Evolutionary conservation across 64 coral and sea anemone genomes (phyloP), one percentile per base, ranked within the genome.

Genomic region (Trachythela sp.): DNA sequence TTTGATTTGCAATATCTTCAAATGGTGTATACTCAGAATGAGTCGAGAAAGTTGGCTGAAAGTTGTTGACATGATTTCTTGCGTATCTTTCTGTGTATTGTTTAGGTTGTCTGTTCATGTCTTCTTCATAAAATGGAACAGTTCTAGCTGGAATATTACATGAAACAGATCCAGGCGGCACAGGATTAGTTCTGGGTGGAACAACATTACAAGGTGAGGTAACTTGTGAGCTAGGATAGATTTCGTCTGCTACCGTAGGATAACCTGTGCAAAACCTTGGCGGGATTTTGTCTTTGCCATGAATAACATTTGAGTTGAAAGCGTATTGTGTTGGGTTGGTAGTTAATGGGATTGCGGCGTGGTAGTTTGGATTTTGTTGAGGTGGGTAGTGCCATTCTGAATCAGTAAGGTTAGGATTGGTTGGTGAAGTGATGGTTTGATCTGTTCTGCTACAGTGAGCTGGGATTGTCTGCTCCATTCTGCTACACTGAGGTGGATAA

Each of bases 311-410:
- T 84, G 77, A 20, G 18, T 20, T 85, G 35, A 22, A 41, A 87
- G 29, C 8, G 40, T 14, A 8, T 39, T 20, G 86, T 39, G 54
- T 87, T 15, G 18, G 8, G 49, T 87, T 87, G 34, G 49, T 24
- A 35, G 60, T 2, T 39, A n/a, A 20, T 49, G 54, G 52, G 52
- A 87, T 22, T 20, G 29, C 86, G 88, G 27, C 90, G 94, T 91
- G 94, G 20, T 52, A 15, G n/a, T n/a, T n/a, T n/a, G 42, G 42
- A 45, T 45, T 45, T 45, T 45, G 42, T 45, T 4, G 4, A 6
- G 42, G 42, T 45, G 42, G 42, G 11, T 45, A 45, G 42, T 45
- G 11, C 42, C 4, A 45, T 45, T 45, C 42, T 45, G 42, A 45
- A 45, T 45, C 4, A 11, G 42, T 4, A 45, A 45, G 42, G 42